Evolutionary conservation across 2,888 invertebrate genomes (phyloP).

Genomic region (Rhingia rostrata): DNA sequence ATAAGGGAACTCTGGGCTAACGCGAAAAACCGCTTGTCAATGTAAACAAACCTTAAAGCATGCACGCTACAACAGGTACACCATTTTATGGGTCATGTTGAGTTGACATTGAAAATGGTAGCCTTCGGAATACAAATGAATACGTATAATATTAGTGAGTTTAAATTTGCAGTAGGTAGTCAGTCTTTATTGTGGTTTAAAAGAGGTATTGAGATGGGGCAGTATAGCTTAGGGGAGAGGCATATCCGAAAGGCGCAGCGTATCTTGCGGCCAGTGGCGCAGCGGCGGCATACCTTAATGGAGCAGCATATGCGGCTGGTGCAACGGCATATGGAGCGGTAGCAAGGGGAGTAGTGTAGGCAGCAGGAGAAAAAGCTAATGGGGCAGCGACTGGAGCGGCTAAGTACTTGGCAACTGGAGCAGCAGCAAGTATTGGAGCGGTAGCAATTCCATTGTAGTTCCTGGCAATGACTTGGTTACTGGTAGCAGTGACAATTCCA

Average conservation of each 20-base stretch:
- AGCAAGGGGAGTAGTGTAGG: slow-evolving; percentile 21
- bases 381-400: slow-evolving; percentile 41
- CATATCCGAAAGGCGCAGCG: slow-evolving; percentile 33
- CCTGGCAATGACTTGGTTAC: slow-evolving; percentile 71
- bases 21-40: slow-evolving; percentile 20
- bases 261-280: slow-evolving; percentile 36
- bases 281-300: slow-evolving; percentile 44
- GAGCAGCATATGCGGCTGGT: slow-evolving; percentile 72
- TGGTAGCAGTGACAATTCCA: slow-evolving; percentile 70
- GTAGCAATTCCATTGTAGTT: slow-evolving; percentile 71
- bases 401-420: slow-evolving; percentile 27
- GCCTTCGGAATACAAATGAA: slow-evolving; percentile 25
- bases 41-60: slow-evolving; percentile 36
- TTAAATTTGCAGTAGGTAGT: too few species aligned
- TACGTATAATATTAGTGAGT: neutral
- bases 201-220: slow-evolving; percentile 51
- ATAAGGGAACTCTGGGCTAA: slow-evolving; percentile 4
- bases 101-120: slow-evolving; percentile 55
- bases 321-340: slow-evolving; percentile 69
- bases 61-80: neutral
- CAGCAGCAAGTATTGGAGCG: slow-evolving; percentile 84
- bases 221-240: slow-evolving; percentile 42
- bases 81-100: slow-evolving; percentile 41
- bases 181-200: slow-evolving; percentile 49
- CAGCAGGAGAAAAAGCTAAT: slow-evolving; percentile 24